Conservation (phyloP, 2,888 invertebrate species). For the Chalcis sispes region DNA sequence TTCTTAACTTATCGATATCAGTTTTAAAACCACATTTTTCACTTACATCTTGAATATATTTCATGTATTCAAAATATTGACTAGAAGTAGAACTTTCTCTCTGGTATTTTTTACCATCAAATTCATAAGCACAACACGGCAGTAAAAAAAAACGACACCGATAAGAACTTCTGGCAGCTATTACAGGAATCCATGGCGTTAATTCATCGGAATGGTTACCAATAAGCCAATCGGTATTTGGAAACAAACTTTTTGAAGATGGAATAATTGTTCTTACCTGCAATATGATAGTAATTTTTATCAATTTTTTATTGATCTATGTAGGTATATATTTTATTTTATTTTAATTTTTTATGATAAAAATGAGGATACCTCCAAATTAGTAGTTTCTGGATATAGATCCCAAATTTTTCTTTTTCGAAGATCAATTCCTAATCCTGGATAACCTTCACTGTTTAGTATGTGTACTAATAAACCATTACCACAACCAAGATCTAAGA, state of each 20-base stretch:
- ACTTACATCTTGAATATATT: constrained; percentile 81
- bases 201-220: constrained; percentile 99
- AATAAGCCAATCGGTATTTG: constrained; percentile 93
- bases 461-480: constrained; percentile 96
- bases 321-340: constrained; percentile 18
- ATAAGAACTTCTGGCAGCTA: constrained; percentile 87
- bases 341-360: constrained; percentile 17
- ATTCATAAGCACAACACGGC: constrained; percentile 96
- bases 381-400: constrained; percentile 81
- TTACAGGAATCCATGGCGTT: constrained; percentile 98
- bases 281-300: constrained; percentile 62
- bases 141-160: constrained; percentile 90
- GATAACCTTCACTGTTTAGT: constrained; percentile 88
- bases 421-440: constrained; percentile 90
- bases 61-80: constrained; percentile 86
- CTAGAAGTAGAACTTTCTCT: constrained; percentile 83
- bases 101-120: constrained; percentile 90
- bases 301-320: not conserved
- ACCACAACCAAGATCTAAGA: constrained; percentile 98
- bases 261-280: constrained; percentile 84
- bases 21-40: constrained; percentile 85
- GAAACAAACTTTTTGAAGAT: constrained; percentile 81
- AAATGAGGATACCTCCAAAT: constrained; percentile 79
- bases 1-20: constrained; percentile 89
- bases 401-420: constrained; percentile 93